Evolutionary conservation across 2,113 vertebrate species (phyloP), one percentile per base, ranked within the genome.

Genomic region (Boleophthalmus pectinirostris): DNA sequence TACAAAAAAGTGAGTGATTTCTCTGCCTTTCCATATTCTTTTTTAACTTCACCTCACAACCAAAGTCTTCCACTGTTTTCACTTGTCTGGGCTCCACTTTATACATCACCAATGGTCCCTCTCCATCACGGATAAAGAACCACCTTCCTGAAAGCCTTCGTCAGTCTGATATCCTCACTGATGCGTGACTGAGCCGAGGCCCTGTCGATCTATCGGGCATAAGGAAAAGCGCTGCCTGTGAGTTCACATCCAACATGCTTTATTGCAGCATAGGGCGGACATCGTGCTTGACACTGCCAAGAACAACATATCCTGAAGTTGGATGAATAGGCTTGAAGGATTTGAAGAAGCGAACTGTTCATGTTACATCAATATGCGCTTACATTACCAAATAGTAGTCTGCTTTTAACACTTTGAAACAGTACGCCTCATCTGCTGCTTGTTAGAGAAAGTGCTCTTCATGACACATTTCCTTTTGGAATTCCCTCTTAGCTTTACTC

Each of bases 401-500:
- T 73, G 77, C 75, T 83, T 90, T 80, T 58, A 72, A 73, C 64
- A 35, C 69, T 70, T 78, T 87, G 80, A 89, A 82, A 88, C 83
- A 85, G 86, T 78, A 79, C 82, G 79, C 88, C 88, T 89, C 85
- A 86, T 83, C 81, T 75, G 82, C 70, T 60, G 71, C 85, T 84
- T 79, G 79, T 86, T 81, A 87, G 75, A 58, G 76, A 86, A 78
- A 83, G 78, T 83, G 73, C 71, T 80, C 20, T 77, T 72, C 68
- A 74, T 89, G 89, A 92, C 91, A 92, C 87, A 80, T 88, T 92
- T 91, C 86, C 89, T 86, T 69, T 78, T 68, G 74, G 80, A 85
- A 73, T 83, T 84, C 85, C 82, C 85, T 58, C 80, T 85, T 74
- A 77, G 61, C 67, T 73, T 80, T 65, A 60, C 68, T 92, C 80